These are phyloP conservation scores for Asarcornis scutulata DNA, from an alignment of 2,113 vertebrate species.

Conservation along the genomic window DNA sequence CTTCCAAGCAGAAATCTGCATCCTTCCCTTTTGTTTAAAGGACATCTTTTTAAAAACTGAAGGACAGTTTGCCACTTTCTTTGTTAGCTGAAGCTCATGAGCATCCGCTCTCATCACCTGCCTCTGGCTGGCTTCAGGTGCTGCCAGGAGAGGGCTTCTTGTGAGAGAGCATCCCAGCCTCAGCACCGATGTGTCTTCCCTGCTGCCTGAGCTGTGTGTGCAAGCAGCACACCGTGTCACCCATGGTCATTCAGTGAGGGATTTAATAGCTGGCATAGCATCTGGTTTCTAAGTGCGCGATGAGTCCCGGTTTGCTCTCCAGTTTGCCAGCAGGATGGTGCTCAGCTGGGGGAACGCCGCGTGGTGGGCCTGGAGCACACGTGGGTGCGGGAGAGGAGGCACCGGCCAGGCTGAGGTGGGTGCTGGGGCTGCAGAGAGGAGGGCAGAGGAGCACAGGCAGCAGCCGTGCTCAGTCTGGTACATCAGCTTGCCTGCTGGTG, in stretches of 20 bases:
- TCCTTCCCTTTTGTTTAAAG: background rate
- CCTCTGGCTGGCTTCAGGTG: background rate
- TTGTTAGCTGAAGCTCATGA: background rate
- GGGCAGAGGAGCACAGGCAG: background rate
- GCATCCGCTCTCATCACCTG: background rate
- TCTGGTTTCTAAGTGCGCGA: background rate
- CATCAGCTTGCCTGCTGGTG: fast-evolving
- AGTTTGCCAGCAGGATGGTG: background rate
- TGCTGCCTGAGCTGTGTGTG: background rate
- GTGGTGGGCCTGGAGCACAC: background rate
- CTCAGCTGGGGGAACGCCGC: fast-evolving
- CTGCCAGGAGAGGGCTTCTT: background rate
- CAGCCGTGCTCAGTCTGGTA: background rate
- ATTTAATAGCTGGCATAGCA: fast-evolving
- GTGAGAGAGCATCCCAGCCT: background rate
- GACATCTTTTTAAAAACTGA: background rate
- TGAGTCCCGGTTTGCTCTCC: background rate
- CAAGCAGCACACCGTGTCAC: background rate
- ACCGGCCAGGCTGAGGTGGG: background rate
- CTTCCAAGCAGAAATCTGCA: background rate
- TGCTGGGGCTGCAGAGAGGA: background rate
- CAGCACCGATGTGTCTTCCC: background rate
- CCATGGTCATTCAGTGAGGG: background rate
- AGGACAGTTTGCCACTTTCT: background rate
- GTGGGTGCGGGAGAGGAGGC: background rate